phyloP scores from a whole-genome alignment of 2,888 invertebrate genomes.

The Melanophora roralis region DNA sequence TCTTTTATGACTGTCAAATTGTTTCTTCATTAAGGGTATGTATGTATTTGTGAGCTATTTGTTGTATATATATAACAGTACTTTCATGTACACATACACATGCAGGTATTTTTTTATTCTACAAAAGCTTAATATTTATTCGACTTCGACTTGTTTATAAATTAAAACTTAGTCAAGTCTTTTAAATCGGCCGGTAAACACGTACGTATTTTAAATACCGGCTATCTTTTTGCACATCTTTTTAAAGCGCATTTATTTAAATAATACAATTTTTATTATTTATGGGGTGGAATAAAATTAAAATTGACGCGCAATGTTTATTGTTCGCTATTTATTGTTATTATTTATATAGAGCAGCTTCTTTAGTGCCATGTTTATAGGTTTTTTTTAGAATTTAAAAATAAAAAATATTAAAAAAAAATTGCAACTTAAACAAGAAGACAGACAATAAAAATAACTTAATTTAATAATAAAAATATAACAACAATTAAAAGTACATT shows the following conservation, averaged over 20 bases:
- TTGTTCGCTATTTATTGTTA: neutral
- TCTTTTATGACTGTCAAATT: constrained; percentile 33
- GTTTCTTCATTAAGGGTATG: no score
- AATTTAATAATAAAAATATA: constrained; percentile 17
- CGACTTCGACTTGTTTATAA: constrained; percentile 26
- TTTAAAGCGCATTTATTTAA: no score
- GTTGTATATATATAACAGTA: neutral
- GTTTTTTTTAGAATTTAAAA: constrained; percentile 16
- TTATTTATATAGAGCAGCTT: no score
- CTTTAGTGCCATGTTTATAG: constrained; percentile 21
- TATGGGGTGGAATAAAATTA: constrained; percentile 27
- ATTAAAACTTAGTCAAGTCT: constrained; percentile 51
- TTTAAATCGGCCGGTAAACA: constrained; percentile 48
- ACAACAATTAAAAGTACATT: neutral
- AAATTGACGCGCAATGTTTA: constrained; percentile 16
- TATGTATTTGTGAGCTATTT: neutral
- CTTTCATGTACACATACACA: neutral
- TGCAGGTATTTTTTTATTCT: neutral
- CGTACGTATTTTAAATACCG: constrained; percentile 24
- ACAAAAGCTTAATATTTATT: constrained; percentile 24
- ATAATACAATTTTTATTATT: neutral
- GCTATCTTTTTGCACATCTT: constrained; percentile 1
- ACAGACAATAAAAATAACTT: constrained; percentile 18
- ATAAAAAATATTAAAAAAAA: constrained; percentile 3
- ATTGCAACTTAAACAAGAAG: neutral